These are phyloP conservation scores for Pseudochromis fuscus DNA, from an alignment of 2,797 vertebrate genomes.

Conservation along the genomic window DNA sequence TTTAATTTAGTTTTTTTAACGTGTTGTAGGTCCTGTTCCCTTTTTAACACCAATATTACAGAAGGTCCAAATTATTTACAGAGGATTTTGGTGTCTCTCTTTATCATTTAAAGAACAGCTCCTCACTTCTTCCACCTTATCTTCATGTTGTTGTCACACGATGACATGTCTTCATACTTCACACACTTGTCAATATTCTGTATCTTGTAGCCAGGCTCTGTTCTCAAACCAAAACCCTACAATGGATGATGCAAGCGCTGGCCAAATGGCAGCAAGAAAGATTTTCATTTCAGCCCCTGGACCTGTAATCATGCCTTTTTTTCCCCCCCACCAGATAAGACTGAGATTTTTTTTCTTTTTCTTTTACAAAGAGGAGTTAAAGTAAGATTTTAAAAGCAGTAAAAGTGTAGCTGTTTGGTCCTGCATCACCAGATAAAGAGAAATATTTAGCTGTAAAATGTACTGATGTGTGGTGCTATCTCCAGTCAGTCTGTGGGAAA, in stretches of 20 bases:
- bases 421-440: not conserved
- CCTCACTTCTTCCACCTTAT: conserved; percentile 25
- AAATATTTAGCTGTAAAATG: too few relatives aligned
- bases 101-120: conserved; percentile 14
- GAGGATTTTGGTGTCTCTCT: conserved; percentile 17
- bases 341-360: too few relatives aligned
- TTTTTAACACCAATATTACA: too few relatives aligned
- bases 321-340: conserved; percentile 42
- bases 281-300: conserved; percentile 31
- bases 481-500: not conserved
- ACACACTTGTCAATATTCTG: conserved; percentile 41
- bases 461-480: not conserved
- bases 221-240: conserved; percentile 48
- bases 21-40: too few relatives aligned
- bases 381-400: conserved; percentile 9
- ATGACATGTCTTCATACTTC: conserved; percentile 41
- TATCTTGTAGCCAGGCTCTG: conserved; percentile 22
- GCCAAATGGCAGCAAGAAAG: conserved; percentile 61
- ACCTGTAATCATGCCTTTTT: conserved; percentile 40
- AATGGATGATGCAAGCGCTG: conserved; percentile 67
- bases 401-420: conserved; percentile 1
- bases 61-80: conserved; percentile 9
- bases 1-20: too few relatives aligned
- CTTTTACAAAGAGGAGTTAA: not conserved
- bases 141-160: conserved; percentile 43